Base-by-base conservation (phyloP, 1,140 invertebrate species). In the Heliconius congener region DNA sequence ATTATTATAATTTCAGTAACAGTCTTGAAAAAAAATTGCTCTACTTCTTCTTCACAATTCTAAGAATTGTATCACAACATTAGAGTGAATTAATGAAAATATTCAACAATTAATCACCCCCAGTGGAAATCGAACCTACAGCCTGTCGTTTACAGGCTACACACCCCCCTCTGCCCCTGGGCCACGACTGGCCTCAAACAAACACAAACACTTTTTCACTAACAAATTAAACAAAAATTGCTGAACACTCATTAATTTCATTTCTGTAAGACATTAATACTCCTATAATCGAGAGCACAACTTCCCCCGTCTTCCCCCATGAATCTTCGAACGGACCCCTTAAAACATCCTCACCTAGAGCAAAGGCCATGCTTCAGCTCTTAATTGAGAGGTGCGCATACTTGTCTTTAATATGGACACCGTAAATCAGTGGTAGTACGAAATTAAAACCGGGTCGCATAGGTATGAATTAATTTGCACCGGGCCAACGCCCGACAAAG, bases 371-470 rank as follows among this genome's bases (percentile, higher is more conserved):
- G 79, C 77, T 81, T 81, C 79, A 77, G 73, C 76, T 77, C 79
- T 82, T 85, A 88, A 87, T 90, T 85, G 86, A 87, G 83, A 86
- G 82, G 89, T 85, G 89, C 87, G 87, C 88, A 91, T 86, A 86
- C 82, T 87, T 88, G 87, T 90, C 89, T 90, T 88, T 87, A 89
- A 91, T 88, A 90, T 89, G 87, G 88, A 87, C 85, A 87, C 86
- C 88, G 87, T 92, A 91, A 90, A 92, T 92, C 91, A 92, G 85
- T 82, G 87, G 85, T 80, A 86, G 84, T 81, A 85, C 86, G 85
- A 91, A 91, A 93, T 93, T 91, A 91, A 93, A 93, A 91, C 84
- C 86, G 86, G 86, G 85, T 84, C 82, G 87, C 83, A 84, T 81
- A 80, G 82, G 82, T 84, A 83, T 84, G 85, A 87, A 90, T 91